Evolutionary conservation across 2,888 invertebrate genomes (phyloP), one percentile per base, ranked within the genome.

Genomic region (Epistrophe eligans): DNA sequence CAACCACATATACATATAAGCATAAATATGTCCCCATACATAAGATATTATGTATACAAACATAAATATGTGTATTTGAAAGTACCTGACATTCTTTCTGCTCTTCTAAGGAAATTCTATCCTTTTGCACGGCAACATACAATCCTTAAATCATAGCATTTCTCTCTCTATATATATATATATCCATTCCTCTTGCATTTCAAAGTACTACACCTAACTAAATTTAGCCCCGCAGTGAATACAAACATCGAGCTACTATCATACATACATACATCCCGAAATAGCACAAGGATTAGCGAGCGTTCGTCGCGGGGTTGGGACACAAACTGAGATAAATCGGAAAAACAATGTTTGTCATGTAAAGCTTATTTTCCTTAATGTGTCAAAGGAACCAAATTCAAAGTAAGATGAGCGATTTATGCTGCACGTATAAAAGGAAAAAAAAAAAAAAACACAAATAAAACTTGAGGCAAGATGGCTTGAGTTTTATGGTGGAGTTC

Each of bases 371-470:
- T 87, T 82, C 83, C 79, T 66, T 87, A 87, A 87, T 87, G 83
- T 83, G 87, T 87, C 87, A 87, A 87, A 87, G 87, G 83, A 83
- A 76, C 87, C 64, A 79, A 82, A 83, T 87, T 87, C 87, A 87
- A 87, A 87, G 87, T 60, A 79, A 79, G 79, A 79, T 79, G 83
- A 79, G 87, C 79, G 79, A 83, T 87, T 87, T 87, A 87, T 83
- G 83, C 79, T 87, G 79, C 79, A 87, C 79, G 83, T 87, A n/a
- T n/a, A 71, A 71, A 35, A 74, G 74, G n/a, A 45, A 38, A 24
- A 55, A 58, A 43, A 57, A 15, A 77, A 45, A 52, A 2, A 57
- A 55, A 9, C 9, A 15, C 24, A n/a, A 64, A 64, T 19, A 13
- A 10, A 17, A 32, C 55, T 35, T 15, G 17, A 43, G 13, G 76